These are phyloP conservation scores for Elaphurus davidianus DNA, from an alignment of 2,113 vertebrate genomes.

Conservation along the genomic window DNA sequence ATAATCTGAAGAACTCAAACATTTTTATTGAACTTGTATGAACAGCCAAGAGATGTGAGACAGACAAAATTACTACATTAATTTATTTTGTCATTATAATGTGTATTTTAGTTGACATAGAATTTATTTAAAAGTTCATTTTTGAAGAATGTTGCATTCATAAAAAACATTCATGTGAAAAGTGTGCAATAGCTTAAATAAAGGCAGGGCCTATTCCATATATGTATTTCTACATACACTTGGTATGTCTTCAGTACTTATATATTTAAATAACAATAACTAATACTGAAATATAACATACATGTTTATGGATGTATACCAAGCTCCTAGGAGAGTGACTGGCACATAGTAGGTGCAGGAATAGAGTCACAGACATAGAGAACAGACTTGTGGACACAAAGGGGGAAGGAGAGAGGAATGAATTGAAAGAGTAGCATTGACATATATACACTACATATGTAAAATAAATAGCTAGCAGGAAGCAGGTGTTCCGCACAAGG, in stretches of 20 bases:
- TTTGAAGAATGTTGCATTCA: conserved; percentile 14
- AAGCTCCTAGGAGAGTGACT: neutral
- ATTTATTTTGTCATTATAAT: conserved; percentile 67
- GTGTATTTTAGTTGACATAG: conserved; percentile 53
- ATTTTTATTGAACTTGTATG: conserved; percentile 45
- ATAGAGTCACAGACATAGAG: neutral
- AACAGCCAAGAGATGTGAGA: conserved; percentile 59
- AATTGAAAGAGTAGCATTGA: neutral
- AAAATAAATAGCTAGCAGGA: neutral
- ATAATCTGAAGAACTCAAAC: conserved; percentile 59
- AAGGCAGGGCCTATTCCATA: neutral
- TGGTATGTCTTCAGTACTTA: neutral
- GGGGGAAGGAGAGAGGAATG: neutral
- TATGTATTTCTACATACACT: neutral
- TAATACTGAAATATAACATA: neutral
- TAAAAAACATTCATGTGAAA: neutral
- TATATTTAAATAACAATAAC: neutral
- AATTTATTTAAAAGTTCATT: conserved; percentile 9
- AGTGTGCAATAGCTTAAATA: neutral
- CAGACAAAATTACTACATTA: conserved; percentile 64
- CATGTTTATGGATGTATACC: neutral
- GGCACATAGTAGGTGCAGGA: neutral
- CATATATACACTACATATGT: no score
- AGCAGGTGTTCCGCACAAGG: neutral
- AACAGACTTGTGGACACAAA: neutral